Conservation (phyloP, 1,140 invertebrate genomes). For the Drosophila repletoides region DNA sequence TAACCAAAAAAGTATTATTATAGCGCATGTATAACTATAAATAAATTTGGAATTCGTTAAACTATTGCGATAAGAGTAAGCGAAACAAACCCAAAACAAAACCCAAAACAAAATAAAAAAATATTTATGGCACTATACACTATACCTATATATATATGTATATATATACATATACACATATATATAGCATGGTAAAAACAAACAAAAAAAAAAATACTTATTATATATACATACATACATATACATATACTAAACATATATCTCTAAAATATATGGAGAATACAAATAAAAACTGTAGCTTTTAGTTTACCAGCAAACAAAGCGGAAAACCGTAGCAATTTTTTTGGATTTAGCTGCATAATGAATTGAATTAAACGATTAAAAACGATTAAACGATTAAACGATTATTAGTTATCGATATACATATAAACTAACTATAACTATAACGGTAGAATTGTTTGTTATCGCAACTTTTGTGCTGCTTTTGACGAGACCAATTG, state of each 20-base stretch:
- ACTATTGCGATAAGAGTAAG: conserved; percentile 72
- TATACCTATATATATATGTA: conserved; percentile 40
- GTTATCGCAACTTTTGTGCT: conserved; percentile 79
- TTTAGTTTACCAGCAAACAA: conserved; percentile 38
- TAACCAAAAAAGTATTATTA: conserved; percentile 73
- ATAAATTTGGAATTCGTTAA: conserved; percentile 76
- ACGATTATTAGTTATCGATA: conserved; percentile 71
- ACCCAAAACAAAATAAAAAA: too few relatives aligned
- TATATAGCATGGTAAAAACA: conserved; percentile 25
- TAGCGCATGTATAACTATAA: conserved; percentile 64
- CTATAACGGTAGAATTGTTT: conserved; percentile 69
- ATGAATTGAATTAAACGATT: conserved; percentile 70
- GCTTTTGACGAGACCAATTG: conserved; percentile 78
- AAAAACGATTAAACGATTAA: too few relatives aligned
- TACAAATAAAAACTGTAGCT: conserved; percentile 41
- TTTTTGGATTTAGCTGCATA: conserved; percentile 73
- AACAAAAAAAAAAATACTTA: too few relatives aligned
- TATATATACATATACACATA: conserved; percentile 37
- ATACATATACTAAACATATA: conserved; percentile 25
- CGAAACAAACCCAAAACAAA: too few relatives aligned
- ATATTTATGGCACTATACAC: conserved; percentile 72
- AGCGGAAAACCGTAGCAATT: conserved; percentile 57
- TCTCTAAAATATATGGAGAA: conserved; percentile 7
- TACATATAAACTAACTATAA: conserved; percentile 36
- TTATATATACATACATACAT: conserved; percentile 40